Evolutionary conservation across 2,797 vertebrate genomes (phyloP), one percentile per base, ranked within the genome.

Genomic region (Anolis apletophallus): DNA sequence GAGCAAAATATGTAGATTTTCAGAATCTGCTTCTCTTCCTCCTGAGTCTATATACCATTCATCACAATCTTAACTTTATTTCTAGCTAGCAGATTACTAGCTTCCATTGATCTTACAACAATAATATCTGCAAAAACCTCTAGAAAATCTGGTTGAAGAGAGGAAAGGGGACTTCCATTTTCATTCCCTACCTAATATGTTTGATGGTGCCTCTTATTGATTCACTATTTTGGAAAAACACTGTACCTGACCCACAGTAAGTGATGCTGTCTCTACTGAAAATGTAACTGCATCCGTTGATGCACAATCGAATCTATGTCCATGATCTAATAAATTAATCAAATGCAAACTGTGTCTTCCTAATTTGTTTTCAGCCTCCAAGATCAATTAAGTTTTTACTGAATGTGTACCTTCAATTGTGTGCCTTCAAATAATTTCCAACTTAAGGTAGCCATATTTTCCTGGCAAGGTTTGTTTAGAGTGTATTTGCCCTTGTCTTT

Each of bases 261-360:
- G 81, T 80, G 68, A 81, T 84, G 75, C 76, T 73, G 75, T 84
- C 75, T 83, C 54, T 83, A 79, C 76, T 83, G 73, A 82, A 83
- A 87, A 73, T 87, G 86, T 84, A 84, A 83, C 52, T 83, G 72
- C 50, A 82, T 81, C 80, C 55, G 34, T 52, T 80, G 55, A 73
- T 83, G 81, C 81, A 87, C 75, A 79, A 83, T 52, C 32, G 36
- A 87, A 68, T 87, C 55, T 87, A 40, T 83, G 85, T 87, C 86
- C 73, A 34, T 78, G 81, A 84, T 84, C 75, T 87, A 87, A 87
- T 87, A 87, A 87, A 87, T 87, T 87, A 87, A 87, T 87, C 46
- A 64, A 83, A 73, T 80, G 54, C 46, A 80, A 83, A 83, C 17
- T 26, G 32, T 64, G 40, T 64, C 73, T 74, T 52, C 21, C 67